phyloP scores from a whole-genome alignment of 2,888 invertebrate genomes.

The Cephus rjabovi region DNA sequence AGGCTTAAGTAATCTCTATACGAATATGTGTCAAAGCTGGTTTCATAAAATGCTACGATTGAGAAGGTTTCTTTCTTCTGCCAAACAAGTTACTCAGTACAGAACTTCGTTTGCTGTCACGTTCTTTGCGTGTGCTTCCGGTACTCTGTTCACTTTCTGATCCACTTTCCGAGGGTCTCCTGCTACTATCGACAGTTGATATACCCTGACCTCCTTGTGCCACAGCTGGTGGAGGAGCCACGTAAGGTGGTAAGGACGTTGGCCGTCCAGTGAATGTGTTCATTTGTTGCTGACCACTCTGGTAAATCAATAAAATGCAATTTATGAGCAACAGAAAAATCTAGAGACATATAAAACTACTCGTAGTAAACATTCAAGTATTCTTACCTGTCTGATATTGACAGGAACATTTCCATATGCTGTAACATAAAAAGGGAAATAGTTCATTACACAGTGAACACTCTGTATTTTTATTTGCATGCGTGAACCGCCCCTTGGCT shows the following conservation, averaged over 20 bases:
- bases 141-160: slow-evolving; percentile 66
- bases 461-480: slow-evolving; percentile 12
- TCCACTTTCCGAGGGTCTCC: slow-evolving; percentile 63
- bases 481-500: slow-evolving; percentile 10
- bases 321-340: not conserved
- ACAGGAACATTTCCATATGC: slow-evolving; percentile 64
- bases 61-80: slow-evolving; percentile 61
- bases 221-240: slow-evolving; percentile 64
- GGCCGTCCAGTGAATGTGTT: slow-evolving; percentile 61
- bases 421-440: slow-evolving; percentile 49
- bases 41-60: slow-evolving; percentile 47
- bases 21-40: not conserved
- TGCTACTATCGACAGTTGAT: slow-evolving; percentile 52
- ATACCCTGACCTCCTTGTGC: slow-evolving; percentile 49
- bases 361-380: not conserved
- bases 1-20: not conserved
- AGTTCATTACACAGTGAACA: not conserved
- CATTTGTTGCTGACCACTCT: slow-evolving; percentile 48
- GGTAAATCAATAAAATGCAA: slow-evolving; percentile 8
- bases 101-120: slow-evolving; percentile 61
- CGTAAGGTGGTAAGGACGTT: slow-evolving; percentile 66
- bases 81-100: slow-evolving; percentile 62
- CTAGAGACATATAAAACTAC: not conserved
- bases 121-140: slow-evolving; percentile 60
- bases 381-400: slow-evolving; percentile 58